Conservation (phyloP, 92 coral and sea anemone species). For the Paragorgia papillata region DNA sequence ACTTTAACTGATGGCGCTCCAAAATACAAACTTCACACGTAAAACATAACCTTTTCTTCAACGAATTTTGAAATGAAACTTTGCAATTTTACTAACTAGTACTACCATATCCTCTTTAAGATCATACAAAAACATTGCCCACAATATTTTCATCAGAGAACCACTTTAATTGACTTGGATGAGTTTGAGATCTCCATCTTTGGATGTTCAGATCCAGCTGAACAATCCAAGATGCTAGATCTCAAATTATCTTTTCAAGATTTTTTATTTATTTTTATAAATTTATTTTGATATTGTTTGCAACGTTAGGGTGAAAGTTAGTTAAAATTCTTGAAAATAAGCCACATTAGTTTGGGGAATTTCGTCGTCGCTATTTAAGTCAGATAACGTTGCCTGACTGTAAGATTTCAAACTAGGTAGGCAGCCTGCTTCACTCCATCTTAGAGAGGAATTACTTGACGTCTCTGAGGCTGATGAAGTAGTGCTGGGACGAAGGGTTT, state of each 20-base stretch:
- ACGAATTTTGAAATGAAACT: too few species aligned
- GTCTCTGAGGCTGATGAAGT: neutral
- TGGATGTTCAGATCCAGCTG: constrained; percentile 27
- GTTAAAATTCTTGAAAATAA: constrained; percentile 13
- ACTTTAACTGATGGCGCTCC: too few species aligned
- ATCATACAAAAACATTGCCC: too few species aligned
- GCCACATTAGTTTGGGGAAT: neutral
- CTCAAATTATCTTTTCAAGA: neutral
- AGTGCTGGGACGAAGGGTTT: neutral
- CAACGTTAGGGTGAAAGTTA: neutral
- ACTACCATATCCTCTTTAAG: too few species aligned
- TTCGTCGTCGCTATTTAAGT: constrained; percentile 5
- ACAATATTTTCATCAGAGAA: too few species aligned
- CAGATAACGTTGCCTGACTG: constrained; percentile 4
- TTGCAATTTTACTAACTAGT: too few species aligned
- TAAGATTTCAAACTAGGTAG: neutral
- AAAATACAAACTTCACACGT: too few species aligned
- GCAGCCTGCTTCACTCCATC: constrained; percentile 1
- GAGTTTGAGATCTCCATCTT: neutral
- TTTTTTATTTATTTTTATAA: neutral
- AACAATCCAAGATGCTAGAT: neutral
- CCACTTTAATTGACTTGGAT: neutral
- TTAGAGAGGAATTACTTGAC: neutral
- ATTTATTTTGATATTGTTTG: neutral
- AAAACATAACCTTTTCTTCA: too few species aligned